Conservation (phyloP, 2,113 vertebrate genomes). For the Leptobrachium leishanense region DNA sequence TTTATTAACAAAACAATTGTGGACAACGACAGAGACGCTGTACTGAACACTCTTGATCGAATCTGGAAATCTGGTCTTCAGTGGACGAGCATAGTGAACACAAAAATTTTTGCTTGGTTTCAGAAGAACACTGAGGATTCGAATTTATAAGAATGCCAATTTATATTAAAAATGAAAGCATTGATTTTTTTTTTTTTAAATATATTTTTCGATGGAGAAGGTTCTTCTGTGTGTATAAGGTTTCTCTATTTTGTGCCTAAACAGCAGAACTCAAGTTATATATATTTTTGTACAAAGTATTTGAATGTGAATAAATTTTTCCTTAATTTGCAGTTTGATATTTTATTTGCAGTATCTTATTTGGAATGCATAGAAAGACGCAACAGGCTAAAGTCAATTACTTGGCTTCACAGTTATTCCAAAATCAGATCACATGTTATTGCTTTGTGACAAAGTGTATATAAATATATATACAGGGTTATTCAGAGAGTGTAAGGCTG, state of each 20-base stretch:
- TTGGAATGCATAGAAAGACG: too few relatives aligned
- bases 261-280: conserved; percentile 14
- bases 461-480: too few relatives aligned
- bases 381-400: too few relatives aligned
- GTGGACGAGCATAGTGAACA: conserved; percentile 48
- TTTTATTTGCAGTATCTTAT: neutral
- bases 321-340: conserved; percentile 16
- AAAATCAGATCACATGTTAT: too few relatives aligned
- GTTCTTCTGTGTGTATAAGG: conserved; percentile 27
- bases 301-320: conserved; percentile 18
- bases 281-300: conserved; percentile 43
- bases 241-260: conserved; percentile 19
- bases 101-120: conserved; percentile 63
- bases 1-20: conserved; percentile 66
- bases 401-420: too few relatives aligned
- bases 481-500: too few relatives aligned
- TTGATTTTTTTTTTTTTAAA: conserved; percentile 22
- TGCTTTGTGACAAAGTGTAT: too few relatives aligned
- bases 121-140: conserved; percentile 56
- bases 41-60: conserved; percentile 54
- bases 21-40: conserved; percentile 50
- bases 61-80: conserved; percentile 58
- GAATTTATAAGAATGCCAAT: conserved; percentile 37
- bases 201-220: neutral
- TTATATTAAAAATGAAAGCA: neutral